These are phyloP conservation scores for Aleadryas rufinucha DNA, from an alignment of 2,113 vertebrate species.

Conservation along the genomic window DNA sequence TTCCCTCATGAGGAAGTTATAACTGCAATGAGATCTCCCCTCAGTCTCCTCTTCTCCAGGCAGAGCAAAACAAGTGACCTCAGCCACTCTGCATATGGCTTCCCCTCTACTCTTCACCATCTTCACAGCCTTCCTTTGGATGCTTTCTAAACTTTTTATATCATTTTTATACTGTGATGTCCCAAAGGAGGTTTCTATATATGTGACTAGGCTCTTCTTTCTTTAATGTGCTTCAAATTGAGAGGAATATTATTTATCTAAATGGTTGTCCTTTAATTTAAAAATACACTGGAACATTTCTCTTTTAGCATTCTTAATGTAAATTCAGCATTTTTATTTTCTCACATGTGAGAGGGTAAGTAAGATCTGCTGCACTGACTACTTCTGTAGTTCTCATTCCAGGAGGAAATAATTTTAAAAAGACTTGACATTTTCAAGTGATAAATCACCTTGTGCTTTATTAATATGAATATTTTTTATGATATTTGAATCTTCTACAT, in stretches of 20 bases:
- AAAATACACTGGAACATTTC: not conserved
- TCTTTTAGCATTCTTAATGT: not conserved
- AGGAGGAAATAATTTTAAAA: not conserved
- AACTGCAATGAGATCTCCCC: rapidly evolving
- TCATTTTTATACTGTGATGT: not conserved
- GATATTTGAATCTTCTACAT: not conserved
- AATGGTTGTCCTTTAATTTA: not conserved
- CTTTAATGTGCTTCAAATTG: not conserved
- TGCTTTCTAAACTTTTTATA: not conserved
- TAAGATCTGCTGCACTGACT: not conserved
- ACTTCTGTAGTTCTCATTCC: not conserved
- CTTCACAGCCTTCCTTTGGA: not conserved
- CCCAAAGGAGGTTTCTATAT: not conserved
- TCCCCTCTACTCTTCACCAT: not conserved
- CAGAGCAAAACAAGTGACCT: not conserved
- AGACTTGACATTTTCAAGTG: not conserved
- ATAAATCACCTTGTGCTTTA: not conserved
- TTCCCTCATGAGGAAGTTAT: not conserved
- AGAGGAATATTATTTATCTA: not conserved
- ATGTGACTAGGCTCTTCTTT: not conserved
- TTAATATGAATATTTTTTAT: not conserved
- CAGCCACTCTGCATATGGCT: no score
- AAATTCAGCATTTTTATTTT: not conserved
- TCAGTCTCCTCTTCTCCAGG: not conserved
- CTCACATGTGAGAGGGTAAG: not conserved